A percentile compares a stretch with the other conserved stretches of the same genome.
Evolutionary conservation across 2,888 invertebrate species (phyloP).

Genomic region (Spatulosminthurus flaviceps): DNA sequence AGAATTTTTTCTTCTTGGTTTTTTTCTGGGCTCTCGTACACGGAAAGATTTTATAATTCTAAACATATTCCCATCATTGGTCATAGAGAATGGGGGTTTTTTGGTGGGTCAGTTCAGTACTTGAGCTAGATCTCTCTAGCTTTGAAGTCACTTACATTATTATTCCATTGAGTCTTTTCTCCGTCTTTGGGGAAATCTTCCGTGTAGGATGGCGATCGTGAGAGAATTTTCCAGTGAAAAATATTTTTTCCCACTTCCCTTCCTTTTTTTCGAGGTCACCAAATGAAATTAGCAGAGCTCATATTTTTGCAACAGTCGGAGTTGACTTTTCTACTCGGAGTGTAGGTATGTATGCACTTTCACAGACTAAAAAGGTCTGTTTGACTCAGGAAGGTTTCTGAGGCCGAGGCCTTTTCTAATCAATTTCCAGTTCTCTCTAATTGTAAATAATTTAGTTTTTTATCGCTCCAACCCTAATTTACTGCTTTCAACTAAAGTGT

Average conservation of each 20-base stretch:
- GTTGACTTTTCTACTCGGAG: too few relatives aligned
- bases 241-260: background rate
- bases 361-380: too few relatives aligned
- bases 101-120: constrained; percentile 31
- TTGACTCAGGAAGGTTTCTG: too few relatives aligned
- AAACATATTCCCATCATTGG: constrained; percentile 13
- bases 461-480: background rate
- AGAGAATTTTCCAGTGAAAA: constrained; percentile 12
- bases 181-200: constrained; percentile 40
- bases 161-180: constrained; percentile 32
- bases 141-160: constrained; percentile 23
- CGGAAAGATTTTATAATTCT: constrained; percentile 26
- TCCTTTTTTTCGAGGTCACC: background rate
- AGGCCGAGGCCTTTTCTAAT: background rate
- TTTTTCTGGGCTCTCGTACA: background rate
- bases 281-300: background rate
- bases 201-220: constrained; percentile 15
- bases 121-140: constrained; percentile 16
- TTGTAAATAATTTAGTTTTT: background rate
- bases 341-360: too few relatives aligned
- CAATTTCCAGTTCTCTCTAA: background rate
- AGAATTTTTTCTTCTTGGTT: background rate
- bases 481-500: background rate
- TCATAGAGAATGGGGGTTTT: background rate
- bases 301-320: too few relatives aligned